Evolutionary conservation across 2,797 vertebrate genomes (phyloP).

Genomic region (Champsocephalus gunnari): DNA sequence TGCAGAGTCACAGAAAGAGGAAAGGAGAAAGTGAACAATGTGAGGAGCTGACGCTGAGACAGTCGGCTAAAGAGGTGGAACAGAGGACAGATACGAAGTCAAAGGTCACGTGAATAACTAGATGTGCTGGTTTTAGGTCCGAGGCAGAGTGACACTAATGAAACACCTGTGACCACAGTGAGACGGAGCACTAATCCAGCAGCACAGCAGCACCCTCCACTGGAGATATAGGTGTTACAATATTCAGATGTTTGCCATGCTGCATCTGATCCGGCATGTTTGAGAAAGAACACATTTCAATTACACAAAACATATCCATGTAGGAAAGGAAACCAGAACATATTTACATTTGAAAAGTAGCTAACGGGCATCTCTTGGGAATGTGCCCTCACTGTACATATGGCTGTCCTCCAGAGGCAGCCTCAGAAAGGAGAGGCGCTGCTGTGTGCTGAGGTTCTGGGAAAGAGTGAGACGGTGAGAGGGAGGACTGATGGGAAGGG

Average conservation of each 20-base stretch:
- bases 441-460: constrained; percentile 62
- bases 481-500: constrained; percentile 50
- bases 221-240: constrained; percentile 42
- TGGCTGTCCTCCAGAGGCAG: constrained; percentile 60
- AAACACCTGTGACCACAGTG: constrained; percentile 54
- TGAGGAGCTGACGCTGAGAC: background rate
- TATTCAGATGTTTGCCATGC: background rate
- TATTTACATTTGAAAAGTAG: background rate
- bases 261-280: background rate
- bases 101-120: background rate
- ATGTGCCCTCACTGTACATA: fast-evolving
- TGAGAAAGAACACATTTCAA: background rate
- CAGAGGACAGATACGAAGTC: background rate
- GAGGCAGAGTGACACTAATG: background rate
- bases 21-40: background rate
- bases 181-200: constrained; percentile 14
- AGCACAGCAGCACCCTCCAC: constrained; percentile 67
- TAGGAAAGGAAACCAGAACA: background rate
- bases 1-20: background rate
- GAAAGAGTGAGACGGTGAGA: constrained; percentile 62
- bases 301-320: fast-evolving
- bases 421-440: constrained; percentile 62
- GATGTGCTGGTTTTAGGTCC: background rate
- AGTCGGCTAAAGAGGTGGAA: background rate
- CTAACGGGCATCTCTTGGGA: background rate